Conservation (phyloP, 1,140 invertebrate species). For the Caenorhabditis latens region DNA sequence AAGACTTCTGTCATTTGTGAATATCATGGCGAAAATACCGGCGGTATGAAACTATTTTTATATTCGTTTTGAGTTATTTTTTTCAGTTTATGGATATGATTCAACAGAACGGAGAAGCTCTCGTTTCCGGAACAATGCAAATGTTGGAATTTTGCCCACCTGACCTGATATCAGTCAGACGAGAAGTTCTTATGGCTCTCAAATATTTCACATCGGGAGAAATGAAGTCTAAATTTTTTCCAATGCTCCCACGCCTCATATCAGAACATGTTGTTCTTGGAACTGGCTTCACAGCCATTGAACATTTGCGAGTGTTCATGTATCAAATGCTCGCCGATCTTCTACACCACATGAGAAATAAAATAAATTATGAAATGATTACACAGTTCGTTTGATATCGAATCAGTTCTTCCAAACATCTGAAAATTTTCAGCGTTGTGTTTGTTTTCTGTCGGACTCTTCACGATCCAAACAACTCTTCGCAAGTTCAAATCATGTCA, state of each 20-base stretch:
- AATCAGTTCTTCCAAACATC: neutral
- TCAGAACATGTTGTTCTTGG: slow-evolving; percentile 40
- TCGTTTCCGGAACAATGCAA: slow-evolving; percentile 23
- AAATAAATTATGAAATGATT: slow-evolving; percentile 52
- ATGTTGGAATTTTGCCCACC: slow-evolving; percentile 29
- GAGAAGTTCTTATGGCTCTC: slow-evolving; percentile 57
- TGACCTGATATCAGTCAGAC: slow-evolving; percentile 13
- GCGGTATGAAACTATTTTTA: neutral
- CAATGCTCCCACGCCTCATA: slow-evolving; percentile 56
- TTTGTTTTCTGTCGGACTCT: slow-evolving; percentile 58
- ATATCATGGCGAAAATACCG: slow-evolving; percentile 55
- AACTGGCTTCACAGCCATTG: slow-evolving; percentile 48
- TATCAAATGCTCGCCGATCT: slow-evolving; percentile 63
- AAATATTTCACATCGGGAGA: slow-evolving; percentile 53
- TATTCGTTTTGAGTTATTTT: neutral
- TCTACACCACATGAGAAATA: slow-evolving; percentile 60
- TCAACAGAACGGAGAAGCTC: neutral
- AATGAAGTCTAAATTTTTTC: slow-evolving; percentile 45
- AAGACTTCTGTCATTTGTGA: slow-evolving; percentile 29
- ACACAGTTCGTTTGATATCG: slow-evolving; percentile 47
- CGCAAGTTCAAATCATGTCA: slow-evolving; percentile 59
- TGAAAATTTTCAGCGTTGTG: slow-evolving; percentile 26
- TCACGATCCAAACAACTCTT: slow-evolving; percentile 37
- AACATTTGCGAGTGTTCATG: slow-evolving; percentile 49
- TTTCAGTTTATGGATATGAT: slow-evolving; percentile 61